phyloP scores from a whole-genome alignment of 2,797 vertebrate species.

The Podarcis lilfordi region DNA sequence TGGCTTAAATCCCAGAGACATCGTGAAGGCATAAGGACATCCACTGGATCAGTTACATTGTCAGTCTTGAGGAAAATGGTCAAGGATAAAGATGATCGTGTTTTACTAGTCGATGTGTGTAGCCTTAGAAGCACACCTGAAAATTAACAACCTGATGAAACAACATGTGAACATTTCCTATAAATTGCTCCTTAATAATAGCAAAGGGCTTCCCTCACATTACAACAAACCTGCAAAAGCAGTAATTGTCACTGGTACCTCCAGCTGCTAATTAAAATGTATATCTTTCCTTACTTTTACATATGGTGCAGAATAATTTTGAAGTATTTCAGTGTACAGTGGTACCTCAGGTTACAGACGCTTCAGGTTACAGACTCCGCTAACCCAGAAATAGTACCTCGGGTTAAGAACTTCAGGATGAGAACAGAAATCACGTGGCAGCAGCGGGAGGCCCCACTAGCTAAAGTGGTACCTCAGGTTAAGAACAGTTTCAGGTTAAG shows the following conservation, averaged over 20 bases:
- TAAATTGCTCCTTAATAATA: slow-evolving; percentile 57
- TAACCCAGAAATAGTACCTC: too few relatives aligned
- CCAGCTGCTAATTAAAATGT: slow-evolving; percentile 32
- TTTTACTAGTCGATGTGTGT: slow-evolving; percentile 36
- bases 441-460: too few relatives aligned
- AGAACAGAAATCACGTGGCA: too few relatives aligned
- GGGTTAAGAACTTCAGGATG: too few relatives aligned
- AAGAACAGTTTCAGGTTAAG: too few relatives aligned
- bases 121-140: slow-evolving; percentile 24
- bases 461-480: too few relatives aligned
- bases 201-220: slow-evolving; percentile 22
- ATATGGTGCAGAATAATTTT: not conserved
- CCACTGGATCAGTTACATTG: not conserved
- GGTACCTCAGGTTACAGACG: too few relatives aligned
- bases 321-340: not conserved
- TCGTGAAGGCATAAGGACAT: slow-evolving; percentile 4
- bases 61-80: slow-evolving; percentile 24
- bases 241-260: not conserved
- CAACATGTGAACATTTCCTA: slow-evolving; percentile 41
- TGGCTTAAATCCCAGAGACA: not conserved
- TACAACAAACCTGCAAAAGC: slow-evolving; percentile 57
- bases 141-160: slow-evolving; percentile 49
- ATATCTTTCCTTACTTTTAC: slow-evolving; percentile 33
- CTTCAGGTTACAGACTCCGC: too few relatives aligned
- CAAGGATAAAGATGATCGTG: not conserved